These are phyloP conservation scores for Phymastichus coffea DNA, from an alignment of 1,140 invertebrate species.

Conservation along the genomic window DNA sequence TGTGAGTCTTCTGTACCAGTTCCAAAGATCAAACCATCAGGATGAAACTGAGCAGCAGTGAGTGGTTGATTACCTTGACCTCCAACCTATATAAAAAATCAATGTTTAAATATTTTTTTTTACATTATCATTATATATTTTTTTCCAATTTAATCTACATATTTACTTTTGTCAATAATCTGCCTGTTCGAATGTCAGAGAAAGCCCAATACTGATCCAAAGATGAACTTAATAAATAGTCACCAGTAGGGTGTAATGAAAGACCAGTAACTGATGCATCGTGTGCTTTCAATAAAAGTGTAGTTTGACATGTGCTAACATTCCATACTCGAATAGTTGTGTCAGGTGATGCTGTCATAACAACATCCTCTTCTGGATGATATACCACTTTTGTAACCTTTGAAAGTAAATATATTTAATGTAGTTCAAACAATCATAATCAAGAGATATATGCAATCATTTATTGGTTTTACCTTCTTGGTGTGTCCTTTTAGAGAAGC, in stretches of 20 bases:
- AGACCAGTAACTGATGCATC: conserved; percentile 93
- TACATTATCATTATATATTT: neutral
- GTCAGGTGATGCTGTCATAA: conserved; percentile 94
- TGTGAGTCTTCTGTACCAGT: conserved; percentile 95
- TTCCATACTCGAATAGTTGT: conserved; percentile 96
- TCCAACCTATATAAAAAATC: conserved; percentile 57
- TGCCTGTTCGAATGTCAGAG: conserved; percentile 89
- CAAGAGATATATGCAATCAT: too few species aligned
- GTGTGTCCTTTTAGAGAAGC: conserved; percentile 93
- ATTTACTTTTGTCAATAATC: conserved; percentile 82
- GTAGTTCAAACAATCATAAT: too few species aligned
- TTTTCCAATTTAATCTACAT: neutral
- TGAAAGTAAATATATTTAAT: conserved; percentile 7
- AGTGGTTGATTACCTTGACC: conserved; percentile 76
- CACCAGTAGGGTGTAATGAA: conserved; percentile 96
- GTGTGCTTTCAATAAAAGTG: conserved; percentile 84
- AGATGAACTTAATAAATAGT: conserved; percentile 95
- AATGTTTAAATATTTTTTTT: conserved; percentile 4
- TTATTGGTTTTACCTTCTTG: conserved; percentile 61
- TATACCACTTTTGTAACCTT: conserved; percentile 93
- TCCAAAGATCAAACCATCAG: conserved; percentile 98
- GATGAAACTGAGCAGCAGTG: conserved; percentile 99
- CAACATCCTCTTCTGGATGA: conserved; percentile 92
- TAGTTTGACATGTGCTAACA: conserved; percentile 80
- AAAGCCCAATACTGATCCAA: conserved; percentile 97